These are phyloP conservation scores for Fistularia commersonii DNA, from an alignment of 2,797 vertebrate species.

Conservation along the genomic window DNA sequence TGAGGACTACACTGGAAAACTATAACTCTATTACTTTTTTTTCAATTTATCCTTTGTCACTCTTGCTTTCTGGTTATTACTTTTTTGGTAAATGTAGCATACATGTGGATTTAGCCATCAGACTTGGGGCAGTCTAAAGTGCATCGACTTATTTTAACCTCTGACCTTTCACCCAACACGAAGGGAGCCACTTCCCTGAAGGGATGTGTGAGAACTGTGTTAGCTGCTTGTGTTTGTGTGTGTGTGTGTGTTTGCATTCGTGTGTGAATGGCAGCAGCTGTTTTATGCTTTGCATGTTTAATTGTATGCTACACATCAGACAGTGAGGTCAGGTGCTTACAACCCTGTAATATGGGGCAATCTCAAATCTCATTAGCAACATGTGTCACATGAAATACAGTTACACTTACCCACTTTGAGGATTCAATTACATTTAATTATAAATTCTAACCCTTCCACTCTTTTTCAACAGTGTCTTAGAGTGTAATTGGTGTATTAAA, in stretches of 20 bases:
- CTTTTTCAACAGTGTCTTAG: constrained; percentile 1
- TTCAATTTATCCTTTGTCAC: constrained; percentile 4
- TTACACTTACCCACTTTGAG: constrained; percentile 40
- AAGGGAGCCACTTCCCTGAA: constrained; percentile 1
- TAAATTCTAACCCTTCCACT: neutral
- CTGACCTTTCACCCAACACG: constrained; percentile 34
- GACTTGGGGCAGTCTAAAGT: constrained; percentile 9
- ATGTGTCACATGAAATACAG: constrained; percentile 53
- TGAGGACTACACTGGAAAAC: constrained; percentile 51
- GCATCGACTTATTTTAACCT: constrained; percentile 32
- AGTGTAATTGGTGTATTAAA: neutral
- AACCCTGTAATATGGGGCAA: constrained; percentile 34
- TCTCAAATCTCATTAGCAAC: constrained; percentile 64
- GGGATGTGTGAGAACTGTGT: neutral
- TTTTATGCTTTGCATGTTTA: constrained; percentile 8
- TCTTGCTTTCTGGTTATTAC: constrained; percentile 9
- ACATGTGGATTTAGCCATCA: constrained; percentile 4
- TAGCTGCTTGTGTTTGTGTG: constrained; percentile 2
- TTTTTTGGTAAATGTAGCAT: constrained; percentile 9
- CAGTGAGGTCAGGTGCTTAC: constrained; percentile 41
- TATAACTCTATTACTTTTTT: neutral
- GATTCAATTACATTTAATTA: constrained; percentile 49
- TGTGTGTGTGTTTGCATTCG: no score
- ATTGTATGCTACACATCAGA: constrained; percentile 4
- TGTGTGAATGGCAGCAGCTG: neutral